Conservation (phyloP, 2,888 invertebrate genomes). For the Slavum lentiscoides region DNA sequence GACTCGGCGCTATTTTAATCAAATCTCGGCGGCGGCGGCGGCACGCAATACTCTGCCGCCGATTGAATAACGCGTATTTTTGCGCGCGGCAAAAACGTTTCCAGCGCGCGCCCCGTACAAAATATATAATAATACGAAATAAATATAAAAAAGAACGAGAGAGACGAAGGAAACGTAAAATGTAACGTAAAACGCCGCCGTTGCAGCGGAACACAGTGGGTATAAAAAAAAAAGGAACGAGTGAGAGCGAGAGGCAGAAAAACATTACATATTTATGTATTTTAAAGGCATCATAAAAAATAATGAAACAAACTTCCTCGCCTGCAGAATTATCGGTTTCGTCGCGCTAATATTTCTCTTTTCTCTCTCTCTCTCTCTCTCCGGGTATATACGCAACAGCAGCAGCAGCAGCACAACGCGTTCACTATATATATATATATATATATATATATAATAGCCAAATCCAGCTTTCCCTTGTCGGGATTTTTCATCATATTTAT, state of each 20-base stretch:
- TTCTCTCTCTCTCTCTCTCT: neutral
- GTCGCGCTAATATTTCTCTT: slow-evolving; percentile 52
- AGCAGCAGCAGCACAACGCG: neutral
- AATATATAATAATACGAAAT: slow-evolving; percentile 30
- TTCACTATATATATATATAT: neutral
- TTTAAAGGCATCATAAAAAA: slow-evolving; percentile 54
- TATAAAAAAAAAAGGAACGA: neutral
- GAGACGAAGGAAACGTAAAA: neutral
- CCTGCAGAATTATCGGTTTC: slow-evolving; percentile 54
- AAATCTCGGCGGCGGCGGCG: slow-evolving; percentile 30
- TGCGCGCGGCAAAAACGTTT: slow-evolving; percentile 26
- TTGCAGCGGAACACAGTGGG: neutral
- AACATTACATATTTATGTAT: slow-evolving; percentile 52
- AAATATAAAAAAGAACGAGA: slow-evolving; percentile 34
- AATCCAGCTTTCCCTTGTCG: slow-evolving; percentile 53
- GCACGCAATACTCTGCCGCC: neutral
- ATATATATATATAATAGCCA: slow-evolving; percentile 37
- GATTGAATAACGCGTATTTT: slow-evolving; percentile 48
- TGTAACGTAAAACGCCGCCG: slow-evolving; percentile 2
- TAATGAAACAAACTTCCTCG: slow-evolving; percentile 53
- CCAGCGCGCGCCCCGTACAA: slow-evolving; percentile 13
- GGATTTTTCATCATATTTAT: slow-evolving; percentile 53
- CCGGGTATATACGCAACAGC: neutral
- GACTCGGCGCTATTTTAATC: slow-evolving; percentile 40
- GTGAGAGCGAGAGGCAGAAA: neutral